phyloP scores from a whole-genome alignment of 2,888 invertebrate genomes.

The Julus scanicus region DNA sequence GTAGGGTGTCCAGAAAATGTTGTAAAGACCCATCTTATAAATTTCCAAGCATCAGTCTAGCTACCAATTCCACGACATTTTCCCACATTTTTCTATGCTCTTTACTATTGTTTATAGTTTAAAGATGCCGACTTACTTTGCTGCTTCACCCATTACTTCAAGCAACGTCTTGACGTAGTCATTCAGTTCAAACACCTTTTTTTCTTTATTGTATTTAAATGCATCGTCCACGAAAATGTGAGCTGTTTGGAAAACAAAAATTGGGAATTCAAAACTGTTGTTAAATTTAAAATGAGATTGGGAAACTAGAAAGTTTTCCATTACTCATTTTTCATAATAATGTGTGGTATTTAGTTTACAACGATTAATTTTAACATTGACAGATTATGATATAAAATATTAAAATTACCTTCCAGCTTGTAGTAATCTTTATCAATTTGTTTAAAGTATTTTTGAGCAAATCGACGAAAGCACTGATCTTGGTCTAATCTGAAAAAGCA shows the following conservation, averaged over 20 bases:
- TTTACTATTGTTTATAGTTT: too few species aligned
- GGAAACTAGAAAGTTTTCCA: too few species aligned
- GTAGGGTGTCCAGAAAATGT: too few species aligned
- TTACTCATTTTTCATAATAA: too few species aligned
- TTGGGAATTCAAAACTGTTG: neutral
- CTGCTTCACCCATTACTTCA: constrained; percentile 79
- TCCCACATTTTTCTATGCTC: too few species aligned
- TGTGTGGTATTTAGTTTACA: too few species aligned
- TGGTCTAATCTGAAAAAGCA: constrained; percentile 76
- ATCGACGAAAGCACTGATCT: constrained; percentile 86
- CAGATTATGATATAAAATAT: too few species aligned
- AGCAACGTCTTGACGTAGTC: constrained; percentile 80
- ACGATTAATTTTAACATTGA: too few species aligned
- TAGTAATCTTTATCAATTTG: constrained; percentile 92
- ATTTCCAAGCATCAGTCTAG: too few species aligned
- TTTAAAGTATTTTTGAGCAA: constrained; percentile 78
- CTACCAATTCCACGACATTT: too few species aligned
- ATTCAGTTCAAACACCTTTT: constrained; percentile 68
- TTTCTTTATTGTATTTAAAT: constrained; percentile 69
- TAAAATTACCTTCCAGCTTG: constrained; percentile 79
- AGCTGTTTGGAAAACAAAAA: constrained; percentile 68
- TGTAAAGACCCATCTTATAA: too few species aligned
- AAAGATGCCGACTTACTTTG: constrained; percentile 67
- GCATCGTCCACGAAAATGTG: constrained; percentile 90
- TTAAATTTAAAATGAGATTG: too few species aligned